Evolutionary conservation across 2,113 vertebrate species (phyloP).

Genomic region (Pygoscelis antarcticus): DNA sequence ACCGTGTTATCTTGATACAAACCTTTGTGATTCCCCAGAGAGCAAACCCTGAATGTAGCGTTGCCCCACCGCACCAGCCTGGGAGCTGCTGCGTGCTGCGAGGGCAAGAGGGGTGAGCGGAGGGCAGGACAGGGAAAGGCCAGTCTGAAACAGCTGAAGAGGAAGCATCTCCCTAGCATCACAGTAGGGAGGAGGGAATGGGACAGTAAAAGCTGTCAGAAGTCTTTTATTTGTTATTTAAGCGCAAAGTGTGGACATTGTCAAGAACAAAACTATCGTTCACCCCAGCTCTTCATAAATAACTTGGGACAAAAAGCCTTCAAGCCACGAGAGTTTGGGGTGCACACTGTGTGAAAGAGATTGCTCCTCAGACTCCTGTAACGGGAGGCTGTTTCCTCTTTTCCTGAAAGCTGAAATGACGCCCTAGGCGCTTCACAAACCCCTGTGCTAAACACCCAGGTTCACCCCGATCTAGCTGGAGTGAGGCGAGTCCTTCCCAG

Average conservation of each 20-base stretch:
- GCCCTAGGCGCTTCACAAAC: background rate
- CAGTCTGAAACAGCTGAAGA: background rate
- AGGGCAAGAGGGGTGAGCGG: rapidly evolving
- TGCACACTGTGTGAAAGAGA: rapidly evolving
- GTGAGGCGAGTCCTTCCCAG: background rate
- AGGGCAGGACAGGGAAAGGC: background rate
- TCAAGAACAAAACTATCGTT: background rate
- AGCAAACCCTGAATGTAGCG: rapidly evolving
- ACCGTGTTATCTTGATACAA: background rate
- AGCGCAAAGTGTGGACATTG: too few species aligned
- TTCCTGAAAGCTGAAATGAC: background rate
- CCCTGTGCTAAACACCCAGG: too few species aligned
- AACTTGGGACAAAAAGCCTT: background rate
- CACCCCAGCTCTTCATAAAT: background rate
- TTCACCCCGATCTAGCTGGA: rapidly evolving
- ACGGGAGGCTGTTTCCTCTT: too few species aligned
- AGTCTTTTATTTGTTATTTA: background rate
- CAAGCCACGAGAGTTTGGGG: background rate
- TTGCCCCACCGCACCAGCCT: background rate
- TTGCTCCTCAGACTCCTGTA: rapidly evolving
- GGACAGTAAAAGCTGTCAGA: background rate
- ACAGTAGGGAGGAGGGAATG: background rate
- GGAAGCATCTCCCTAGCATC: background rate
- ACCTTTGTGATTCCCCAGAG: background rate
- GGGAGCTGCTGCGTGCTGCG: rapidly evolving